A percentile compares a stretch with the other conserved stretches of the same genome.
Conservation (phyloP, 2,888 invertebrate species). For the Eustalomyia histrio region DNA sequence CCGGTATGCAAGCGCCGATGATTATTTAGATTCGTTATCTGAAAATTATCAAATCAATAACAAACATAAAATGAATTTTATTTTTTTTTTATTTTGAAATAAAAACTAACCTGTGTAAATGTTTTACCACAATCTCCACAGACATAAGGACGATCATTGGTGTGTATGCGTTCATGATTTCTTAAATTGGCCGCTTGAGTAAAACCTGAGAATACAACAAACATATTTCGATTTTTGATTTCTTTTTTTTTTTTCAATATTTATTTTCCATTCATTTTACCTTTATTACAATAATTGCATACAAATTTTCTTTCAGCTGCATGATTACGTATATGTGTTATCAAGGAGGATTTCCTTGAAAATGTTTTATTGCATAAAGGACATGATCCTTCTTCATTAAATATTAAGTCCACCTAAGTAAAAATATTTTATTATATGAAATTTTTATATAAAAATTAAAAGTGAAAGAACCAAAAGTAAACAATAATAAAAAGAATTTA, state of each 20-base stretch:
- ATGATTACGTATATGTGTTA: slow-evolving; percentile 80
- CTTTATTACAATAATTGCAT: slow-evolving; percentile 79
- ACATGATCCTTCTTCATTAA: slow-evolving; percentile 80
- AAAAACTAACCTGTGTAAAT: slow-evolving; percentile 76
- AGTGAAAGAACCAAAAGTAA: neutral
- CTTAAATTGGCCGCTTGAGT: slow-evolving; percentile 80
- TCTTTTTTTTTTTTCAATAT: neutral
- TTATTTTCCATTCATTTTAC: slow-evolving; percentile 67
- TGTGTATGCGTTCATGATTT: slow-evolving; percentile 79
- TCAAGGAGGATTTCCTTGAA: slow-evolving; percentile 79
- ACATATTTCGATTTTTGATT: neutral
- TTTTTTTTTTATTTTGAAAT: too few relatives aligned
- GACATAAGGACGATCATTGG: slow-evolving; percentile 79
- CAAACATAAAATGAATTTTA: neutral
- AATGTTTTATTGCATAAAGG: slow-evolving; percentile 80
- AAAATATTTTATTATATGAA: slow-evolving; percentile 34
- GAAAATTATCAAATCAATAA: slow-evolving; percentile 2
- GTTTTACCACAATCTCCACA: slow-evolving; percentile 80
- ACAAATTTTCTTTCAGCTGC: slow-evolving; percentile 79
- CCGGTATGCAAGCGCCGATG: slow-evolving; percentile 79
- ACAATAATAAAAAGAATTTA: slow-evolving; percentile 20
- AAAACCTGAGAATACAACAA: slow-evolving; percentile 71
- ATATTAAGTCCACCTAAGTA: slow-evolving; percentile 78
- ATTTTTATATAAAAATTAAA: neutral
- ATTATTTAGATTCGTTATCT: slow-evolving; percentile 80